Base-by-base conservation (phyloP, 2,113 vertebrate species). In the Martes martes region DNA sequence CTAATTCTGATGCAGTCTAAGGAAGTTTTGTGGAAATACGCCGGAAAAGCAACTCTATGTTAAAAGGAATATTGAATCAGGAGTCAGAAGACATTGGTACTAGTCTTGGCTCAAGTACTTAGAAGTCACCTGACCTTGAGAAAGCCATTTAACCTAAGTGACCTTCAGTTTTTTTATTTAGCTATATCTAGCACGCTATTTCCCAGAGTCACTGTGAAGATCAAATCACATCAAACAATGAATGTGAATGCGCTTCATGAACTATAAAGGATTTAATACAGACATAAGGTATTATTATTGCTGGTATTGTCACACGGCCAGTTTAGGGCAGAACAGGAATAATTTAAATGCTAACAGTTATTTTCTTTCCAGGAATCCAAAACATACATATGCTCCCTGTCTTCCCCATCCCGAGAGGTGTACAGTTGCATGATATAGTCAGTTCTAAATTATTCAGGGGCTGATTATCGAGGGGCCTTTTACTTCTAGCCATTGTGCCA, bases 161-260 rank as follows among this genome's bases (percentile, higher is more conserved):
- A 90, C 36, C 33, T 67, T 95, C 42, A 52, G 11, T 71, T 96
- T 80, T 84, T 89, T 93, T 84, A 94, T 47, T 86, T 86, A 94
- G 87, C 42, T 36, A 28, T 52, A 91, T 28, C 74, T 36, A 87
- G 79, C 52, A 88, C 23, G 24, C 45, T 92, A 81, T 85, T 98
- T 92, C 69, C 82, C 52, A 80, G 31, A 69, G n/a, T 76, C 81
- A 61, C n/a, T 73, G 8, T 84, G 69, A 93, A 95, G 85, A 87
- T 59, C 55, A 80, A 89, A 88, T 69, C 50, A 94, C 94, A 83
- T 87, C 87, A 91, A 94, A 97, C 74, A 57, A 87, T 61, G 28
- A 96, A 80, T 57, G 13, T 61, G 19, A 78, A 71, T 84, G 67
- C 90, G 16, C 52, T 92, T 95, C 69, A 96, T 65, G 90, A 89